These are phyloP conservation scores for Drosophila nigricruria DNA, from an alignment of 2,888 invertebrate genomes.

Conservation along the genomic window DNA sequence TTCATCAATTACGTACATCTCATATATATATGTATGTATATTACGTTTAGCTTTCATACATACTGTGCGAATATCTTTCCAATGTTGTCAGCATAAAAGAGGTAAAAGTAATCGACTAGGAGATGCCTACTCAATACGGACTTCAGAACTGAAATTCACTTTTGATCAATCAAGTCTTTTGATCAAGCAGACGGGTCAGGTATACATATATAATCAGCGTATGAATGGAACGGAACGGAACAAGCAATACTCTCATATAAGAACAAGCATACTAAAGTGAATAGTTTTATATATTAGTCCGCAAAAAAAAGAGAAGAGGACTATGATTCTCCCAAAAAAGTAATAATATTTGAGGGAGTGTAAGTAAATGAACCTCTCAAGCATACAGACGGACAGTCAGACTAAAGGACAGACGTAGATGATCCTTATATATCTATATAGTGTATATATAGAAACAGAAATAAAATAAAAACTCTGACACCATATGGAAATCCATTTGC, in stretches of 20 bases:
- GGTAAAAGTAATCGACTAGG: no score
- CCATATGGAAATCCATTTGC: neutral
- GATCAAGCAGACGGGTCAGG: neutral
- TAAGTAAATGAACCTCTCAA: no score
- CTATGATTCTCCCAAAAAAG: no score
- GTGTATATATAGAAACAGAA: neutral
- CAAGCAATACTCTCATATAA: no score
- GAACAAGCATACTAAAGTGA: no score
- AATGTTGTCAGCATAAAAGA: neutral
- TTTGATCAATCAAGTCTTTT: neutral
- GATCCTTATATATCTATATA: no score
- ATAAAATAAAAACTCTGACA: neutral
- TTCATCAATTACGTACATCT: conserved; percentile 49
- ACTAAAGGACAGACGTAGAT: neutral
- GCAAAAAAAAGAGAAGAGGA: no score
- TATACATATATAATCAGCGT: neutral
- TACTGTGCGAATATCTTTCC: neutral
- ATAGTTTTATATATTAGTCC: no score
- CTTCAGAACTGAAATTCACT: neutral
- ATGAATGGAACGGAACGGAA: no score
- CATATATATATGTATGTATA: conserved; percentile 7
- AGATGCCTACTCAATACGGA: neutral
- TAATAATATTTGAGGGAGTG: no score
- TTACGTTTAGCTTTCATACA: conserved; percentile 20
- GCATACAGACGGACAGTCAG: neutral